A percentile compares a stretch with the other conserved stretches of the same genome.
phyloP scores from a whole-genome alignment of 2,888 invertebrate species.

The Strigamia transsilvanica region DNA sequence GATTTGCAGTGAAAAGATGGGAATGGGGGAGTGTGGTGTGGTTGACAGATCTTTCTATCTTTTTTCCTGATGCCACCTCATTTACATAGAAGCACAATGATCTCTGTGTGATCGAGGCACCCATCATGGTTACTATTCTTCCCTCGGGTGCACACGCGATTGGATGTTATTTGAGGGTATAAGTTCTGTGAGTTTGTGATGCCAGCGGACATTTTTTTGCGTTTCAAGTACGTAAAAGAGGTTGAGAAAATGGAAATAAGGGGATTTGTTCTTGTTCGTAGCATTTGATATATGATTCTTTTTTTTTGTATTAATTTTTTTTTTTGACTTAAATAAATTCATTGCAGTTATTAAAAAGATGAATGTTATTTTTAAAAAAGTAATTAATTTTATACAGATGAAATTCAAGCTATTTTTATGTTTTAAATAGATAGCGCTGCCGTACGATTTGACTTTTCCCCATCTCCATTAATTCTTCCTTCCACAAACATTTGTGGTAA shows the following conservation, averaged over 20 bases:
- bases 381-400: background rate
- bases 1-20: slow-evolving; percentile 20
- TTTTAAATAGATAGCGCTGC: background rate
- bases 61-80: slow-evolving; percentile 48
- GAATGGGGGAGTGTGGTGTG: slow-evolving; percentile 9
- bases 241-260: slow-evolving; percentile 23
- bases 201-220: slow-evolving; percentile 24
- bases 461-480: slow-evolving; percentile 20
- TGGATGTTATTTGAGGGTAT: slow-evolving; percentile 41
- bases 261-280: background rate
- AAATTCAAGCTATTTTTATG: background rate
- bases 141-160: slow-evolving; percentile 48
- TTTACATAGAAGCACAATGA: slow-evolving; percentile 46
- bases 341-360: background rate
- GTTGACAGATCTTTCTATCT: slow-evolving; percentile 48
- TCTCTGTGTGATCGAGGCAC: slow-evolving; percentile 49
- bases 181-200: slow-evolving; percentile 24
- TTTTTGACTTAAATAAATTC: background rate
- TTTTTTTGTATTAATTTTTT: background rate
- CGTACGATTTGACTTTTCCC: slow-evolving; percentile 18
- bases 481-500: slow-evolving; percentile 31
- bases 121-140: slow-evolving; percentile 46
- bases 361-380: background rate
- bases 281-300: slow-evolving; percentile 21
- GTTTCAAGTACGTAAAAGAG: slow-evolving; percentile 7